Evolutionary conservation across 2,888 invertebrate species (phyloP).

Genomic region (Mesoligia furuncula): DNA sequence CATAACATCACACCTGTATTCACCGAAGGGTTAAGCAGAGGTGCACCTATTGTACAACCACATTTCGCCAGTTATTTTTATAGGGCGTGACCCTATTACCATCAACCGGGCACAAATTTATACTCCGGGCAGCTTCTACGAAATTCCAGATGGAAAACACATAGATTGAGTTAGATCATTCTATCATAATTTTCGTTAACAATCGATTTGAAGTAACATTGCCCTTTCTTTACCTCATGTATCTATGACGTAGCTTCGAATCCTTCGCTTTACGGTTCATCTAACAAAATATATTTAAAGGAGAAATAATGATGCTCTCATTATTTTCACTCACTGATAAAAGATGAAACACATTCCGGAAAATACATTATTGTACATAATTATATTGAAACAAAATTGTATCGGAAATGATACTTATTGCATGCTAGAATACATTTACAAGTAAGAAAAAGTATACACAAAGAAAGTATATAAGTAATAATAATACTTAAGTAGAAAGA

Average conservation of each 20-base stretch:
- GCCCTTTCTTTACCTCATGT: not conserved
- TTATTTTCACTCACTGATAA: conserved; percentile 27
- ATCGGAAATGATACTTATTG: conserved; percentile 4
- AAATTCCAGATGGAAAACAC: not conserved
- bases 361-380: conserved; percentile 16
- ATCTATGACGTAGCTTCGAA: not conserved
- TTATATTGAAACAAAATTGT: conserved; percentile 13
- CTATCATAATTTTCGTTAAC: not conserved
- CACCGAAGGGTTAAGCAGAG: not conserved
- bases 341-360: conserved; percentile 18
- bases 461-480: not conserved
- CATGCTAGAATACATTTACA: conserved; percentile 1
- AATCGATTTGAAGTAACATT: conserved; percentile 7
- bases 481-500: not conserved
- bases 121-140: not conserved
- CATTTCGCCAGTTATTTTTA: not conserved
- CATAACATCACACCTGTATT: not conserved
- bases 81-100: not conserved
- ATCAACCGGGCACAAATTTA: not conserved
- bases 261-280: not conserved
- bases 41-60: not conserved
- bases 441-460: not conserved
- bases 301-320: conserved; percentile 48
- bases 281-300: conserved; percentile 9
- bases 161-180: not conserved